Conservation (phyloP, 2,888 invertebrate genomes). For the Pandemis heparana region DNA sequence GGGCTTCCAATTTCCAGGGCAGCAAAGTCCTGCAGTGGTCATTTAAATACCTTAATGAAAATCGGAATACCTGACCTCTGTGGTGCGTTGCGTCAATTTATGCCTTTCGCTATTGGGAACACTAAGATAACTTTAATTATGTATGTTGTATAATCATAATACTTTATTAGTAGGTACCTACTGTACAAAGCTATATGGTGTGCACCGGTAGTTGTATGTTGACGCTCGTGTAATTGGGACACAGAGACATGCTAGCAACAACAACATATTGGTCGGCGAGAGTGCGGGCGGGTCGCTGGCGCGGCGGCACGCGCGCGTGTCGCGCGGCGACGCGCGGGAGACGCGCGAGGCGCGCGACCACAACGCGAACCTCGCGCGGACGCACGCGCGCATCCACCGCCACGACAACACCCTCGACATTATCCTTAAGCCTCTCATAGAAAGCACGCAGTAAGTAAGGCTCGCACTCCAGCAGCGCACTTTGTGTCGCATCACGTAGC, state of each 20-base stretch:
- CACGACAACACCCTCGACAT: slow-evolving; percentile 86
- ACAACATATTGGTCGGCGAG: slow-evolving; percentile 84
- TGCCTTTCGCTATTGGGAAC: slow-evolving; percentile 45
- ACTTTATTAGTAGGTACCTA: slow-evolving; percentile 27
- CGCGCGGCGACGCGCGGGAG: slow-evolving; percentile 61
- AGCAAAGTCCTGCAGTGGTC: slow-evolving; percentile 64
- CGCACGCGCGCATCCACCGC: slow-evolving; percentile 73
- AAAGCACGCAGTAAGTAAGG: slow-evolving; percentile 86
- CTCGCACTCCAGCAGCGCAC: slow-evolving; percentile 59
- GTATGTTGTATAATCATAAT: slow-evolving; percentile 15
- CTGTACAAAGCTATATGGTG: slow-evolving; percentile 58
- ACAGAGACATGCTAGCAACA: slow-evolving; percentile 87
- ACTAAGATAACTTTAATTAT: slow-evolving; percentile 27
- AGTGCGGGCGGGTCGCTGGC: slow-evolving; percentile 75
- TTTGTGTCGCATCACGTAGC: slow-evolving; percentile 76
- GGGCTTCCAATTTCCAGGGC: slow-evolving; percentile 58
- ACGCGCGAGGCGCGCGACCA: slow-evolving; percentile 62
- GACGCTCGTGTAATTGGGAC: slow-evolving; percentile 76
- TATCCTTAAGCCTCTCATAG: slow-evolving; percentile 85
- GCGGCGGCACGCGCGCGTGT: slow-evolving; percentile 76
- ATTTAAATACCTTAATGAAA: slow-evolving; percentile 13
- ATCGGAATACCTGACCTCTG: slow-evolving; percentile 15
- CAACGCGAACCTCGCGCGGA: slow-evolving; percentile 80
- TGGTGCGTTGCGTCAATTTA: slow-evolving; percentile 43
- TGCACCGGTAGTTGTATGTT: slow-evolving; percentile 76